Evolutionary conservation across 2,113 vertebrate genomes (phyloP).

Genomic region (Phoenicopterus ruber): DNA sequence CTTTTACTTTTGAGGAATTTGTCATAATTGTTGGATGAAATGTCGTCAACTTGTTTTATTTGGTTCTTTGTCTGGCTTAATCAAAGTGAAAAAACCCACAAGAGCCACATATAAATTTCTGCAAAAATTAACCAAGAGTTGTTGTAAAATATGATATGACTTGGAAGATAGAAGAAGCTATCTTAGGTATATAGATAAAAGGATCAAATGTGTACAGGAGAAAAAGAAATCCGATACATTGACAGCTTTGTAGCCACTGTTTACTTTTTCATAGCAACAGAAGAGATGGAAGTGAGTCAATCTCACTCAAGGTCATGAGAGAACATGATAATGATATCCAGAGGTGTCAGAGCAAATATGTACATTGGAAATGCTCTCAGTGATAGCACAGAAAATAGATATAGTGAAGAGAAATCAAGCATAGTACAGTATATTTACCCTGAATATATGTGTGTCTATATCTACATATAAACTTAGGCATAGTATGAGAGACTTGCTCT

Average conservation of each 20-base stretch:
- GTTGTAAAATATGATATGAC: neutral
- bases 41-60: neutral
- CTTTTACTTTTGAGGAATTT: conserved; percentile 2
- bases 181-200: neutral
- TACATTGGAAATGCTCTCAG: neutral
- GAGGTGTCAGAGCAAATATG: neutral
- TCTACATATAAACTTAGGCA: neutral
- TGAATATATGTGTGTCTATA: neutral
- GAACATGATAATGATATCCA: neutral
- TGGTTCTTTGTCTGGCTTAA: neutral
- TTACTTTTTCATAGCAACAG: neutral
- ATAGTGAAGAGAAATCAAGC: neutral
- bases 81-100: neutral
- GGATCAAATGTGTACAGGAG: neutral
- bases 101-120: neutral
- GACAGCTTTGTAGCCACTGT: neutral
- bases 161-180: neutral
- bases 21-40: neutral
- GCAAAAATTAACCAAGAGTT: neutral
- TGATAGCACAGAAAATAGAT: neutral
- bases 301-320: neutral
- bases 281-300: neutral
- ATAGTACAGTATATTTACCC: neutral
- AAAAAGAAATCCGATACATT: neutral
- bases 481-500: neutral